phyloP scores from a whole-genome alignment of 2,113 vertebrate genomes.

The Dipodomys merriami region DNA sequence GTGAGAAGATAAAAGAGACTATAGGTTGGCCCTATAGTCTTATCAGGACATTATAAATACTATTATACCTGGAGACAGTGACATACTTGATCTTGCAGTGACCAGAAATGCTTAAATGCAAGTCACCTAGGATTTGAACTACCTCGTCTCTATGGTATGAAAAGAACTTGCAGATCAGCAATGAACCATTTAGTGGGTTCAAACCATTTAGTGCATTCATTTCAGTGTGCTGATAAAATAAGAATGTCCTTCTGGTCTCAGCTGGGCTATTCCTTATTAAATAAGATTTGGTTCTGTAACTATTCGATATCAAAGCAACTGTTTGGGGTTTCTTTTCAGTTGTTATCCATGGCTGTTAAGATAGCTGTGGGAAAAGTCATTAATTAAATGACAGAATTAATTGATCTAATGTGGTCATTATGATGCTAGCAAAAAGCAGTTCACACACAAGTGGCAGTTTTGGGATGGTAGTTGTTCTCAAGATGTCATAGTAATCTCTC shows the following conservation, averaged over 20 bases:
- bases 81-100: neutral
- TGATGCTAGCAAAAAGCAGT: neutral
- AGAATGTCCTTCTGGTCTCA: neutral
- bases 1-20: neutral
- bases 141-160: neutral
- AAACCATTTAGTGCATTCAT: too few relatives aligned
- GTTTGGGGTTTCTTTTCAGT: constrained; percentile 36
- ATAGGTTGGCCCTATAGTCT: neutral
- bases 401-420: constrained; percentile 34
- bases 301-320: constrained; percentile 33
- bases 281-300: neutral
- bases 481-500: neutral
- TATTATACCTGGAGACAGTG: neutral
- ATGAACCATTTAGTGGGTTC: neutral
- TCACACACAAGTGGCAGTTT: neutral
- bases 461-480: neutral
- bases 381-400: constrained; percentile 57
- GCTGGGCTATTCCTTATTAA: constrained; percentile 6
- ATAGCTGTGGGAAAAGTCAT: constrained; percentile 37
- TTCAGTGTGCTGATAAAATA: constrained; percentile 16
- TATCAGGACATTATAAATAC: neutral
- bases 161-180: neutral
- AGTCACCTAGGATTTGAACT: neutral
- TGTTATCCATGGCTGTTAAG: constrained; percentile 38
- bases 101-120: neutral